These are phyloP conservation scores for Drosophila orena DNA, from an alignment of 1,140 invertebrate genomes.

Conservation along the genomic window DNA sequence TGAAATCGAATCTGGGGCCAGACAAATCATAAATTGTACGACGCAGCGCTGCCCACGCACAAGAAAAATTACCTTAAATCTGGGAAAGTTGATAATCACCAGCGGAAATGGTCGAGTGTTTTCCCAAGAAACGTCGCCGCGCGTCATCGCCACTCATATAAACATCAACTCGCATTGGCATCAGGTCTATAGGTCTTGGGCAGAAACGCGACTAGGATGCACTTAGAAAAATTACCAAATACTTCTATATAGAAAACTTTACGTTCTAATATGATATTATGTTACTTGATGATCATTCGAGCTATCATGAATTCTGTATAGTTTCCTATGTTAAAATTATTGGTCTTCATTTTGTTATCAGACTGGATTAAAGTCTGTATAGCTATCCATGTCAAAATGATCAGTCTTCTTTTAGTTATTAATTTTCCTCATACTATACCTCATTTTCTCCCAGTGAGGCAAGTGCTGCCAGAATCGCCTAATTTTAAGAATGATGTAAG, in stretches of 20 bases:
- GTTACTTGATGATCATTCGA: neutral
- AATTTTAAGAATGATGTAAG: conserved; percentile 85
- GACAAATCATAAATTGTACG: conserved; percentile 44
- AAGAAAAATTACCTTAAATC: conserved; percentile 70
- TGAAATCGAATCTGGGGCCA: conserved; percentile 51
- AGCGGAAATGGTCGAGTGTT: conserved; percentile 72
- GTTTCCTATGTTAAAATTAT: too few relatives aligned
- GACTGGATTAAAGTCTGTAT: too few relatives aligned
- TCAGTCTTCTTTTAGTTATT: too few relatives aligned
- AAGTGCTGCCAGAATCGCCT: conserved; percentile 56
- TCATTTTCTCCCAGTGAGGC: conserved; percentile 11
- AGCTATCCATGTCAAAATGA: too few relatives aligned
- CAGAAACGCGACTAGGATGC: neutral
- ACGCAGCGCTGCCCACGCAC: conserved; percentile 36
- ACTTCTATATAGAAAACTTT: neutral
- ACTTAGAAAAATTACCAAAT: neutral
- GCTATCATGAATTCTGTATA: too few relatives aligned
- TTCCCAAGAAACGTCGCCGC: conserved; percentile 57
- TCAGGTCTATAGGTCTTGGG: conserved; percentile 38
- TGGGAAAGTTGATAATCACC: conserved; percentile 63
- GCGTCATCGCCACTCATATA: conserved; percentile 53
- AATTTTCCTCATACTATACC: neutral
- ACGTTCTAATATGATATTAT: neutral
- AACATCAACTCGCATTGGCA: conserved; percentile 48
- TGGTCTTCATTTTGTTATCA: too few relatives aligned